phyloP scores from a whole-genome alignment of 2,113 vertebrate genomes.

The Equus quagga region DNA sequence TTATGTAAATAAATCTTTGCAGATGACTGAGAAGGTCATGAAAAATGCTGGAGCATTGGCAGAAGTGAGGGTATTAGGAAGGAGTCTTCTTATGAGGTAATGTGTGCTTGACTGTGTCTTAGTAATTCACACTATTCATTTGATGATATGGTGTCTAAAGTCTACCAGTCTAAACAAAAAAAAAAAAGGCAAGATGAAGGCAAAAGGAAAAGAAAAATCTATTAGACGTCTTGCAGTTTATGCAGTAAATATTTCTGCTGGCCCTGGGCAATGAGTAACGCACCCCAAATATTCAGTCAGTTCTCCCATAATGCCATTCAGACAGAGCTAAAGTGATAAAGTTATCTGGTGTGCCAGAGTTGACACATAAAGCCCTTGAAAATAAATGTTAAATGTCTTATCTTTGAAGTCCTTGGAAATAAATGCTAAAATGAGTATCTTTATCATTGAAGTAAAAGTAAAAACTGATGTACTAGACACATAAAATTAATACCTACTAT shows the following conservation, averaged over 20 bases:
- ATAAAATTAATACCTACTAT: constrained; percentile 17
- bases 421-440: constrained; percentile 42
- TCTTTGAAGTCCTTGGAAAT: constrained; percentile 38
- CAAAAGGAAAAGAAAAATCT: neutral
- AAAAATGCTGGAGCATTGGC: neutral
- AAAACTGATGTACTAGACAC: neutral
- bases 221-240: neutral
- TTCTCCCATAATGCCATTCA: neutral
- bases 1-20: constrained; percentile 35
- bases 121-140: neutral
- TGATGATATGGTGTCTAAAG: neutral
- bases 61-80: constrained; percentile 2
- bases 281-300: neutral
- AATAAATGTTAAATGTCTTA: constrained; percentile 25
- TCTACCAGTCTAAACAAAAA: neutral
- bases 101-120: neutral
- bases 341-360: neutral
- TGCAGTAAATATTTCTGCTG: neutral
- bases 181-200: neutral
- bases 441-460: constrained; percentile 37
- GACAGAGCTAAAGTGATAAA: neutral
- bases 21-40: constrained; percentile 14
- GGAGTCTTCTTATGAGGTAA: neutral
- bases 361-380: constrained; percentile 25
- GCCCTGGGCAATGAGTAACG: neutral